These are phyloP conservation scores for Ptiloglossa arizonensis DNA, from an alignment of 1,140 invertebrate species.

Conservation along the genomic window DNA sequence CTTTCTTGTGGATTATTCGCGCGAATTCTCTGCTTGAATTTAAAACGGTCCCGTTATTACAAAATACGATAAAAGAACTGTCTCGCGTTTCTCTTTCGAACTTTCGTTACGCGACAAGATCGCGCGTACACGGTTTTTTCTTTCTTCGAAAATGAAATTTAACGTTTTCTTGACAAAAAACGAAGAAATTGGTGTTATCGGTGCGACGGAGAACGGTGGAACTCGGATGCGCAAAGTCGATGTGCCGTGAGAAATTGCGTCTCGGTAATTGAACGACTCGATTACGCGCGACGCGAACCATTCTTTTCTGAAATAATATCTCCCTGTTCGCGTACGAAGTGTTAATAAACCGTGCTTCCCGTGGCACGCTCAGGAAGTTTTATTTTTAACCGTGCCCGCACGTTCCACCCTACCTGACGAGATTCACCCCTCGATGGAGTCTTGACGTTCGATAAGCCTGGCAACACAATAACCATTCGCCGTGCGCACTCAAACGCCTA, in stretches of 20 bases:
- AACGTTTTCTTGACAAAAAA: no score
- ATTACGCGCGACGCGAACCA: neutral
- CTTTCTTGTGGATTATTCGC: no score
- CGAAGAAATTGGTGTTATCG: no score
- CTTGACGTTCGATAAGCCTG: constrained; percentile 45
- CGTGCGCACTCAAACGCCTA: constrained; percentile 31
- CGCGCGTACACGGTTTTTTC: no score
- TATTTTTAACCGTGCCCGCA: constrained; percentile 32
- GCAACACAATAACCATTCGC: constrained; percentile 50
- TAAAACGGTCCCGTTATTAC: no score
- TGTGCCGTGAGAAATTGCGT: neutral
- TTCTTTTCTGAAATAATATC: constrained; percentile 4
- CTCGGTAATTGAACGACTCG: constrained; percentile 10
- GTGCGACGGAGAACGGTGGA: no score
- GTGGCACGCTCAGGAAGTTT: neutral
- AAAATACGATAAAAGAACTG: no score
- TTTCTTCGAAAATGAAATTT: no score
- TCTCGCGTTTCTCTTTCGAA: no score
- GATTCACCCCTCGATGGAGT: constrained; percentile 38
- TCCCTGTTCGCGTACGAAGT: neutral
- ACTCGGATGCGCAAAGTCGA: neutral
- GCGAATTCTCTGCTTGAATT: no score
- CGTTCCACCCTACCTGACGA: constrained; percentile 14
- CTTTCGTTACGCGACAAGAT: no score
- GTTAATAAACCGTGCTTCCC: constrained; percentile 37